Base-by-base conservation (phyloP, 2,888 invertebrate genomes). In the Bhutanitis thaidina region DNA sequence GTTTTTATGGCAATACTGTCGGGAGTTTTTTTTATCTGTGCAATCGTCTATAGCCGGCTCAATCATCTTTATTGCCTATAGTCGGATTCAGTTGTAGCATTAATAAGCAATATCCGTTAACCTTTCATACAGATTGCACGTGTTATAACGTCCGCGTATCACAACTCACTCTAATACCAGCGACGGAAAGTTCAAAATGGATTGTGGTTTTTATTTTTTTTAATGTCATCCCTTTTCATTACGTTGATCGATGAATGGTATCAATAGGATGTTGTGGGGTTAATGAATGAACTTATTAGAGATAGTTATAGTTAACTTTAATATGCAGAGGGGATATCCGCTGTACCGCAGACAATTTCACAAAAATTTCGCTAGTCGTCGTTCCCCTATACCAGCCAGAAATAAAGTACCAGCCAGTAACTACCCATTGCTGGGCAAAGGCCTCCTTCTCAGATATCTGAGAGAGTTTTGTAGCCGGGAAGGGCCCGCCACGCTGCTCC, bases 31-130 rank as follows among this genome's bases (percentile, higher is more conserved):
- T 55, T 57, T 54, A 58, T 56, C 53, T 51, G 45, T 45, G 58
- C 59, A 61, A 61, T 62, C 58, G 56, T 62, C 50, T 51, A 61
- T 62, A 65, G 63, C 63, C 65, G 64, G 67, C 63, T 74, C 74
- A 71, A 78, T 78, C 77, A 74, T 75, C 71, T 77, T 77, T 75
- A 84, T 82, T 83, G 82, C 67, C 80, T 77, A 84, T 84, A 79
- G 75, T 67, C 71, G 64, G 77, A 77, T 77, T 71, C 80, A 77
- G 71, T 71, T 74, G 70, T 76, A 74, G 75, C 78, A 84, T 84
- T 84, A 84, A 84, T 84, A 83, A 83, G 77, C 72, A 65, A 86
- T 87, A 87, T 87, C 86, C 86, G 79, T 62, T 80, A 75, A 75
- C 79, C 77, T 82, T 81, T 77, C 60, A 66, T 73, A 74, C 74